Evolutionary conservation across 2,797 vertebrate genomes (phyloP).

Genomic region (Nyctalus aviator): DNA sequence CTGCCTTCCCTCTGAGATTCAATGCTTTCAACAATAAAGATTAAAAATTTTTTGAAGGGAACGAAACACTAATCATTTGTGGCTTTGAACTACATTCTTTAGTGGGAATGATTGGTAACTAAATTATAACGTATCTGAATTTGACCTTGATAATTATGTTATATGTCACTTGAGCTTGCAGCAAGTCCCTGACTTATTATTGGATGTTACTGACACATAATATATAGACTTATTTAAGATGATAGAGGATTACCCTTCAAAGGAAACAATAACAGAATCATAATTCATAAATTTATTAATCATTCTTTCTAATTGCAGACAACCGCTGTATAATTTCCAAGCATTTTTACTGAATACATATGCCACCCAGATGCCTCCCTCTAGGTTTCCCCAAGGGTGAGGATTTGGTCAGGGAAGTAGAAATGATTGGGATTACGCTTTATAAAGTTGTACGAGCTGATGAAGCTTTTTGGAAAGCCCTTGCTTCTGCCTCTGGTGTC

Average conservation of each 20-base stretch:
- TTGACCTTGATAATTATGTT: conserved; percentile 36
- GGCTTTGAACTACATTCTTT: not conserved
- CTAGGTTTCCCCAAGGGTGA: not conserved
- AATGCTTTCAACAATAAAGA: no score
- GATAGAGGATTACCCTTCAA: conserved; percentile 39
- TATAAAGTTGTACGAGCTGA: not conserved
- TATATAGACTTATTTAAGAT: not conserved
- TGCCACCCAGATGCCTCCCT: not conserved
- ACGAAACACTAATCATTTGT: not conserved
- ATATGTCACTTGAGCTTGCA: not conserved
- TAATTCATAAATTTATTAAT: conserved; percentile 16
- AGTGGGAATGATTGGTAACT: not conserved
- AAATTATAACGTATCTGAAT: conserved; percentile 15
- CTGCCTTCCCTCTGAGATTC: no score
- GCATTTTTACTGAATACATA: conserved; percentile 20
- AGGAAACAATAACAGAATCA: not conserved
- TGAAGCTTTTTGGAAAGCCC: not conserved
- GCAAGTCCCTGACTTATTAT: not conserved
- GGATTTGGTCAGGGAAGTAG: not conserved
- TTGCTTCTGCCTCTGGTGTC: not conserved
- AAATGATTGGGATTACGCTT: not conserved
- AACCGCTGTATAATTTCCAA: not conserved
- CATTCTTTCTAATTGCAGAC: conserved; percentile 39
- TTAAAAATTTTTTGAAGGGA: not conserved
- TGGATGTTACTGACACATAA: not conserved